Evolutionary conservation across 2,888 invertebrate genomes (phyloP).

Genomic region (Morpho achilles): DNA sequence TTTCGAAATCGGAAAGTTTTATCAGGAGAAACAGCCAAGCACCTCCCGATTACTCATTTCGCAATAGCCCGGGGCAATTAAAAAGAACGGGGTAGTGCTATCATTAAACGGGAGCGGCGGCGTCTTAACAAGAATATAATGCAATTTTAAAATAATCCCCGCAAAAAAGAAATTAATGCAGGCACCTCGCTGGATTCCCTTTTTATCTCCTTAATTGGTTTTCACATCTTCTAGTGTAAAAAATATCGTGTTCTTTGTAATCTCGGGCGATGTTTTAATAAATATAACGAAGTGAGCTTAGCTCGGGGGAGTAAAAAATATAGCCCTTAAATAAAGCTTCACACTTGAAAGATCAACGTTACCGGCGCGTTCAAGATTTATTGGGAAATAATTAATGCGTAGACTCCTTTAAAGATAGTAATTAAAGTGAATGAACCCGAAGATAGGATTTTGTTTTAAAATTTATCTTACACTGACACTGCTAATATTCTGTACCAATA

Average conservation of each 20-base stretch:
- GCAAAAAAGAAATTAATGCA: slow-evolving; percentile 79
- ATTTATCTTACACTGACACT: background rate
- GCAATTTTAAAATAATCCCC: slow-evolving; percentile 80
- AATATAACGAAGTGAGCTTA: slow-evolving; percentile 75
- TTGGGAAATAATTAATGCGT: slow-evolving; percentile 70
- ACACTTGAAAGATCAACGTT: slow-evolving; percentile 75
- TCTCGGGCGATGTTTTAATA: slow-evolving; percentile 79
- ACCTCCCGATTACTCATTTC: slow-evolving; percentile 76
- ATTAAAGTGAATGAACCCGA: slow-evolving; percentile 49
- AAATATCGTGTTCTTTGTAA: slow-evolving; percentile 79
- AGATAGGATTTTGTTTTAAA: slow-evolving; percentile 2
- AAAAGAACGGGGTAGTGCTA: slow-evolving; percentile 77
- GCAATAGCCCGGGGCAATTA: slow-evolving; percentile 77
- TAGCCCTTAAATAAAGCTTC: slow-evolving; percentile 75
- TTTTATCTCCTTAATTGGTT: slow-evolving; percentile 81
- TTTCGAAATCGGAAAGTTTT: slow-evolving; percentile 55
- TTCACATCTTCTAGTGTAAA: slow-evolving; percentile 79
- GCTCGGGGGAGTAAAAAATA: slow-evolving; percentile 56
- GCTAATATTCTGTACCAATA: no score
- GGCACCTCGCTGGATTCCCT: slow-evolving; percentile 76
- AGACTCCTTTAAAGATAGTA: slow-evolving; percentile 52
- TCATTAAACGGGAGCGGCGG: slow-evolving; percentile 71
- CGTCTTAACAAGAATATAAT: slow-evolving; percentile 79
- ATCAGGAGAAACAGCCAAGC: slow-evolving; percentile 59
- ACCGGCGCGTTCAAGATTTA: slow-evolving; percentile 67